phyloP scores from a whole-genome alignment of 2,888 invertebrate genomes.

The Bombylius discolor region DNA sequence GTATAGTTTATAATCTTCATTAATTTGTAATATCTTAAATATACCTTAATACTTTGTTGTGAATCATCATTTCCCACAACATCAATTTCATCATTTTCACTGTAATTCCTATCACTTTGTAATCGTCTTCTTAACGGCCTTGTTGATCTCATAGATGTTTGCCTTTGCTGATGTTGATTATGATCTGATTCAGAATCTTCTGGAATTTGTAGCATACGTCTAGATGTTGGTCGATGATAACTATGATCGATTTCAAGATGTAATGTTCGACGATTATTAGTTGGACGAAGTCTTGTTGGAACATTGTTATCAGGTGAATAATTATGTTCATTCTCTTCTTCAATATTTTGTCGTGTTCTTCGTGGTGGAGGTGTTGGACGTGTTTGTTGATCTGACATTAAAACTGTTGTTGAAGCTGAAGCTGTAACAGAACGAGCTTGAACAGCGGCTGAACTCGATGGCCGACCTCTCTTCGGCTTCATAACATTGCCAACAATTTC shows the following conservation, averaged over 20 bases:
- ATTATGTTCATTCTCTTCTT: constrained; percentile 8
- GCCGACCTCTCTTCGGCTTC: constrained; percentile 1
- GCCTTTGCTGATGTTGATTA: constrained; percentile 21
- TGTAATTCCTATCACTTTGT: constrained; percentile 29
- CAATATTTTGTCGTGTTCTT: constrained; percentile 1
- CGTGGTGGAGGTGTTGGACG: neutral
- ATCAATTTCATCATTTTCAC: constrained; percentile 20
- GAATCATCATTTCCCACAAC: constrained; percentile 22
- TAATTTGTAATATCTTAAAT: neutral
- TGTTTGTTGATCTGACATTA: neutral
- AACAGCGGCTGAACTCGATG: neutral
- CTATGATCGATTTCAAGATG: constrained; percentile 34
- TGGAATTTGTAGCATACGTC: constrained; percentile 17
- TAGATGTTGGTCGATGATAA: constrained; percentile 30
- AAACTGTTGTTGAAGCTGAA: neutral
- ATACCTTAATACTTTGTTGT: constrained; percentile 2
- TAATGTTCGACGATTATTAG: constrained; percentile 17
- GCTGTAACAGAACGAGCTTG: neutral
- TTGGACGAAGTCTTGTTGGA: constrained; percentile 23
- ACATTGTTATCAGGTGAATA: constrained; percentile 6
- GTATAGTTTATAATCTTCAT: no score
- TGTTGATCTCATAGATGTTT: constrained; percentile 21
- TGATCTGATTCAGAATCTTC: constrained; percentile 18
- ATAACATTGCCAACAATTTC: neutral
- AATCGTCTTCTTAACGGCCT: constrained; percentile 29